Percentiles rank a stretch among this genome's conserved stretches.
phyloP scores from a whole-genome alignment of 2,113 vertebrate genomes.

The Elanoides forficatus region DNA sequence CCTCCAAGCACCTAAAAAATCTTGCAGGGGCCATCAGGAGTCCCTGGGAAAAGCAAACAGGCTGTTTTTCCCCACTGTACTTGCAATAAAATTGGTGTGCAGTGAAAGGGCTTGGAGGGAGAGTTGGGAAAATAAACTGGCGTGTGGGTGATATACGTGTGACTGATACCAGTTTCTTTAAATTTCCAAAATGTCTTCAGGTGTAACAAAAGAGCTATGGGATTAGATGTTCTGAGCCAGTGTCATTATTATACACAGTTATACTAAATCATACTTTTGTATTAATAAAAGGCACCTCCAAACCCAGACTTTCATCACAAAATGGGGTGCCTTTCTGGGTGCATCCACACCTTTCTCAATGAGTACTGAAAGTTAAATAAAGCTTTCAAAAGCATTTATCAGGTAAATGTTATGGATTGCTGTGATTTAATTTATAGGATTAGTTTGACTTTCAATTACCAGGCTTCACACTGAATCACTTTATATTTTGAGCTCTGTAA shows the following conservation, averaged over 20 bases:
- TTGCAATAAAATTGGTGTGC: not conserved
- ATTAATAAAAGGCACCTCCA: not conserved
- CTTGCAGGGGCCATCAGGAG: not conserved
- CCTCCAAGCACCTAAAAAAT: not conserved
- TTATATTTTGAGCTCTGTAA: constrained; percentile 76
- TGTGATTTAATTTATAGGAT: constrained; percentile 82
- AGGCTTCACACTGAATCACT: constrained; percentile 79
- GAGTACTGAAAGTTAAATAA: constrained; percentile 74
- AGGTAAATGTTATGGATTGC: constrained; percentile 81
- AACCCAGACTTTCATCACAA: not conserved
- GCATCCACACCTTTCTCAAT: not conserved
- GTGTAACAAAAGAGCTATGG: not conserved
- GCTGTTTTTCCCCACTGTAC: not conserved
- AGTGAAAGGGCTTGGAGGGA: not conserved
- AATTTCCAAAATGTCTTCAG: not conserved
- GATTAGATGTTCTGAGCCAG: not conserved
- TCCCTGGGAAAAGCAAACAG: not conserved
- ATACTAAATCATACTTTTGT: not conserved
- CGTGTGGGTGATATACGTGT: accelerated
- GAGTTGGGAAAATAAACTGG: not conserved
- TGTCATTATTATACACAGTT: not conserved
- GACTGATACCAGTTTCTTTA: not conserved
- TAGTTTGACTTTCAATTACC: constrained; percentile 85
- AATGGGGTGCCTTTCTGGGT: not conserved
- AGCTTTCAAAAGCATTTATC: constrained; percentile 73